Conservation (phyloP, 1,140 invertebrate genomes). For the Monochamus saltuarius region DNA sequence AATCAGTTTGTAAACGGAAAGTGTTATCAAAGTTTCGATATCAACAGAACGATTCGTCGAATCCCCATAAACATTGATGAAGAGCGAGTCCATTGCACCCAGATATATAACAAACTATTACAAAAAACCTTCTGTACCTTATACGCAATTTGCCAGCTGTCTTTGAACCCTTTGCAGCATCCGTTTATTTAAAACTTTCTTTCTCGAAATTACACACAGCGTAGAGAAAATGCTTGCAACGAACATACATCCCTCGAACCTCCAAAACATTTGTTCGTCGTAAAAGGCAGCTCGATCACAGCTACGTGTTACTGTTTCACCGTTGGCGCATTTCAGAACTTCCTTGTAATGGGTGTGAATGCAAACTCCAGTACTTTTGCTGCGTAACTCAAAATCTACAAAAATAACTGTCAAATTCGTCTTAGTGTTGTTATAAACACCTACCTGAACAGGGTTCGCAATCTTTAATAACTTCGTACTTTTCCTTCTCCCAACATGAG, state of each 20-base stretch:
- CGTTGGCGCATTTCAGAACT: slow-evolving; percentile 66
- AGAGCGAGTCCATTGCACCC: background rate
- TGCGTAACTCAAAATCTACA: slow-evolving; percentile 69
- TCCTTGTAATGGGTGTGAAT: slow-evolving; percentile 71
- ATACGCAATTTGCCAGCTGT: slow-evolving; percentile 55
- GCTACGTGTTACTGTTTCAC: slow-evolving; percentile 68
- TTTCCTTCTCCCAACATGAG: slow-evolving; percentile 70
- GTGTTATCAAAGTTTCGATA: slow-evolving; percentile 51
- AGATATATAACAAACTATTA: background rate
- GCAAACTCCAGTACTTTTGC: slow-evolving; percentile 69
- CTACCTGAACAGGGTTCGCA: slow-evolving; percentile 77
- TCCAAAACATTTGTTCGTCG: slow-evolving; percentile 78
- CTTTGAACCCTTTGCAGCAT: slow-evolving; percentile 54
- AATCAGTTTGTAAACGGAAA: slow-evolving; percentile 51
- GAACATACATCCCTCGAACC: slow-evolving; percentile 77
- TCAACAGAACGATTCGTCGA: slow-evolving; percentile 15
- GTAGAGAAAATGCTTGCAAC: slow-evolving; percentile 64
- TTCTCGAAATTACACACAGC: slow-evolving; percentile 43
- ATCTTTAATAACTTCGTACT: slow-evolving; percentile 68
- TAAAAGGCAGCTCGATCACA: slow-evolving; percentile 70
- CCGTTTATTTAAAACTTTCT: slow-evolving; percentile 50
- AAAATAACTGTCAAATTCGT: slow-evolving; percentile 23
- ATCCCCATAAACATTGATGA: slow-evolving; percentile 6
- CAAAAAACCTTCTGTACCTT: slow-evolving; percentile 15
- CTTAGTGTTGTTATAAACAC: slow-evolving; percentile 9